These are phyloP conservation scores for Cyrtodaria siliqua DNA, from an alignment of 2,888 invertebrate species.

Conservation along the genomic window DNA sequence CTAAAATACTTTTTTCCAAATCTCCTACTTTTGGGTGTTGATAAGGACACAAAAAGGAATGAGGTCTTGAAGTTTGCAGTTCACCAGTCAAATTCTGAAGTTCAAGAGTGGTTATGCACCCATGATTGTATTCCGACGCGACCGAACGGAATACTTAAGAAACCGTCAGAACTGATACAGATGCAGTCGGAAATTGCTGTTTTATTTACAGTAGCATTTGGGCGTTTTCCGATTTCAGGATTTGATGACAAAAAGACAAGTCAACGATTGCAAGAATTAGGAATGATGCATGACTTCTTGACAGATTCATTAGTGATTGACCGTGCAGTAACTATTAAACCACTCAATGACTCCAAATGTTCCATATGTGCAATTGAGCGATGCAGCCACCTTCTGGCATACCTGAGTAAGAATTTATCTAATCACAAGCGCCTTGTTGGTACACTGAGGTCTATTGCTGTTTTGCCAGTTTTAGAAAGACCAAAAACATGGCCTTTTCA, in stretches of 20 bases:
- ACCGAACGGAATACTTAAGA: conserved; percentile 24
- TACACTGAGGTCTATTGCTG: background rate
- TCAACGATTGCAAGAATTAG: conserved; percentile 7
- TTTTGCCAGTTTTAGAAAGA: conserved; percentile 17
- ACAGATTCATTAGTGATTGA: conserved; percentile 10
- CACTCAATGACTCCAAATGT: conserved; percentile 13
- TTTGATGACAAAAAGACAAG: background rate
- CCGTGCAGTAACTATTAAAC: conserved; percentile 7
- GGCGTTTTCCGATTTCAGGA: conserved; percentile 19
- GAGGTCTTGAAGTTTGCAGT: conserved; percentile 19
- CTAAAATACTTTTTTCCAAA: conserved; percentile 54
- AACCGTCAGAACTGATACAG: conserved; percentile 37
- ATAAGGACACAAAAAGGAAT: conserved; percentile 3
- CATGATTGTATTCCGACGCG: conserved; percentile 40
- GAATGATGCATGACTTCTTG: conserved; percentile 17
- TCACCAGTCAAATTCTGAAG: background rate
- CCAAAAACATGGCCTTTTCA: conserved; percentile 27
- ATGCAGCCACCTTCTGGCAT: conserved; percentile 10
- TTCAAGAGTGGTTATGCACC: conserved; percentile 33
- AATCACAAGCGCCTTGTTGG: background rate
- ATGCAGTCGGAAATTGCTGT: conserved; percentile 4
- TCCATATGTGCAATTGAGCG: conserved; percentile 18
- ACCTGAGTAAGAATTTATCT: background rate
- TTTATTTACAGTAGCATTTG: conserved; percentile 24
- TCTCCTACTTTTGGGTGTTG: conserved; percentile 17